Conservation (phyloP, 2,113 vertebrate genomes). For the Seriola quinqueradiata region DNA sequence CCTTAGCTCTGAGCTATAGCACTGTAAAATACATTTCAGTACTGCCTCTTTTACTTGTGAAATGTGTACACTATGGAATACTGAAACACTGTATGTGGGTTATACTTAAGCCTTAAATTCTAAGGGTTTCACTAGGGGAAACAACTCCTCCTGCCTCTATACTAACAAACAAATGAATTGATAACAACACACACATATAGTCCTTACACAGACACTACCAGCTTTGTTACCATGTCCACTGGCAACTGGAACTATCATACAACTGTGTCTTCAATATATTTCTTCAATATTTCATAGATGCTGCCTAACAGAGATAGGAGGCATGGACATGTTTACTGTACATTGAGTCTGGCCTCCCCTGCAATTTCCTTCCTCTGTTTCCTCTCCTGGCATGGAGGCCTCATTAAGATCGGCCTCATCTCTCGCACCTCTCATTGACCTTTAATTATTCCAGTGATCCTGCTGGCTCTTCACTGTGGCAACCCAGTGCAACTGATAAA, state of each 20-base stretch:
- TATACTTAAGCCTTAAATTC: neutral
- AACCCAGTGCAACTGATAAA: conserved; percentile 66
- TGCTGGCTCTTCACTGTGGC: conserved; percentile 81
- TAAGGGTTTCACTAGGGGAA: neutral
- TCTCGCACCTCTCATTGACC: conserved; percentile 80
- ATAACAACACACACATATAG: neutral
- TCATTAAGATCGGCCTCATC: conserved; percentile 80
- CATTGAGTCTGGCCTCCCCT: conserved; percentile 39
- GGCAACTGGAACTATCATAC: neutral
- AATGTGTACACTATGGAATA: neutral
- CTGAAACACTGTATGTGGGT: neutral
- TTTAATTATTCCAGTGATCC: conserved; percentile 86
- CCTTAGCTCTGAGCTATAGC: neutral
- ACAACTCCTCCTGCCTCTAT: neutral
- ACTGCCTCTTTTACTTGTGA: neutral
- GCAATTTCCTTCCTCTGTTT: conserved; percentile 69
- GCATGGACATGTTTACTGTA: conserved; percentile 47
- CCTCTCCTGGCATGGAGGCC: conserved; percentile 68
- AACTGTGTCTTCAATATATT: too few relatives aligned
- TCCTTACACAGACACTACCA: neutral
- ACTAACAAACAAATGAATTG: neutral
- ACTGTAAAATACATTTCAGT: neutral
- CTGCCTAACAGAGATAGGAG: conserved; percentile 18
- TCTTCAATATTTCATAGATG: conserved; percentile 48
- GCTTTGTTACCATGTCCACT: neutral